Evolutionary conservation across 1,140 invertebrate genomes (phyloP).

Genomic region (Drosophila gunungcola): DNA sequence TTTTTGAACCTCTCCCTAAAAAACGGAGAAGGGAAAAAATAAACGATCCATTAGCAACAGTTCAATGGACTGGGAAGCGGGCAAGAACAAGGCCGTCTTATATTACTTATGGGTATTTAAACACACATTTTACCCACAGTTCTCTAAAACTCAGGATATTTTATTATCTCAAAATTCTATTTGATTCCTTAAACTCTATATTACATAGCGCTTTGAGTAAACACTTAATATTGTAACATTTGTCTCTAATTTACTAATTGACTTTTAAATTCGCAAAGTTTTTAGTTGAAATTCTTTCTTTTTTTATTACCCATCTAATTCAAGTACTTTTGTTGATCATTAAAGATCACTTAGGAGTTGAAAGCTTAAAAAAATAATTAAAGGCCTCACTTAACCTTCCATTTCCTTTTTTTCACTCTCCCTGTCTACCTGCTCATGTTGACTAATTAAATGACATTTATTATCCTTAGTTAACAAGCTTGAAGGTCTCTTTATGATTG

Average conservation of each 20-base stretch:
- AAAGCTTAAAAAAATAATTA: conserved; percentile 4
- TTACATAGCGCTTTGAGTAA: too few species aligned
- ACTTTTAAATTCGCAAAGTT: not conserved
- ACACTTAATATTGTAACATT: too few species aligned
- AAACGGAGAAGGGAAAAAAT: conserved; percentile 3
- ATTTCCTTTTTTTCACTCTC: not conserved
- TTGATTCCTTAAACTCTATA: too few species aligned
- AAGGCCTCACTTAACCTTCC: conserved; percentile 44
- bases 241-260: not conserved
- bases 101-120: conserved; percentile 1
- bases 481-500: conserved; percentile 35
- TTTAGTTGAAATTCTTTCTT: not conserved
- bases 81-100: conserved; percentile 23
- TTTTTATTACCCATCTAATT: not conserved
- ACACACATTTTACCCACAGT: not conserved
- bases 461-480: conserved; percentile 47
- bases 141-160: too few species aligned
- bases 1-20: conserved; percentile 34
- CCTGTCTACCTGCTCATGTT: conserved; percentile 17
- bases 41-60: conserved; percentile 36
- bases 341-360: not conserved
- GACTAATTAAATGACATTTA: conserved; percentile 50
- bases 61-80: conserved; percentile 24
- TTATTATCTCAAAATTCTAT: too few species aligned
- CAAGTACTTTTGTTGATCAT: not conserved